phyloP scores from a whole-genome alignment of 1,140 invertebrate genomes.

The Magallana ariakensis region DNA sequence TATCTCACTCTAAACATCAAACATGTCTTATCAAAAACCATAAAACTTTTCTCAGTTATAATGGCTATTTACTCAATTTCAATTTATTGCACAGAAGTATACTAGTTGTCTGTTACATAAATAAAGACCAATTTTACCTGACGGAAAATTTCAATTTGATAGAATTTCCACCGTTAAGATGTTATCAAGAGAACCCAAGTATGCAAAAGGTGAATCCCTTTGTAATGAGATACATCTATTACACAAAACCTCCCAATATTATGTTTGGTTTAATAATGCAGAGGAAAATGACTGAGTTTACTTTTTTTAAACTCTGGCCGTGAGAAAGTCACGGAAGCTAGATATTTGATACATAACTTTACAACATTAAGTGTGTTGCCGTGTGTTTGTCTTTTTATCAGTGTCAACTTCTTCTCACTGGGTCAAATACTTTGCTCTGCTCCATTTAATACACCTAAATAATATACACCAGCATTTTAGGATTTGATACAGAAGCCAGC shows the following conservation, averaged over 20 bases:
- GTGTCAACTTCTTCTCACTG: not conserved
- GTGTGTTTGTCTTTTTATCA: not conserved
- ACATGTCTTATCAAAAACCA: constrained; percentile 20
- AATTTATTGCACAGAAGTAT: not conserved
- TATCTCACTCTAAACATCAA: constrained; percentile 31
- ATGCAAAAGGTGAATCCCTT: constrained; percentile 7
- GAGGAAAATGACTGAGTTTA: not conserved
- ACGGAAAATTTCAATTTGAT: not conserved
- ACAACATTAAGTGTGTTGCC: not conserved
- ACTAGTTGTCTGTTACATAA: constrained; percentile 12
- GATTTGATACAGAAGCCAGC: not conserved
- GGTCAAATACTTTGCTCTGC: constrained; percentile 15
- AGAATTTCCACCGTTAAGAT: not conserved
- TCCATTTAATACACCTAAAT: not conserved
- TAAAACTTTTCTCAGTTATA: constrained; percentile 16
- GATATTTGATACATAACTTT: constrained; percentile 7
- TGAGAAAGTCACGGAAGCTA: not conserved
- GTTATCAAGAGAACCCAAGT: constrained; percentile 15
- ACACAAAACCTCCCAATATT: not conserved
- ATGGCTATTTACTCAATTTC: constrained; percentile 29
- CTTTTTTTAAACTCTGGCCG: too few relatives aligned
- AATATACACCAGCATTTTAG: not conserved
- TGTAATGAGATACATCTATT: not conserved
- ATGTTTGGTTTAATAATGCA: constrained; percentile 8
- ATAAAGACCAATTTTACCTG: not conserved